Base-by-base conservation (phyloP, 2,797 vertebrate species). In the Leptatherina wallacei region DNA sequence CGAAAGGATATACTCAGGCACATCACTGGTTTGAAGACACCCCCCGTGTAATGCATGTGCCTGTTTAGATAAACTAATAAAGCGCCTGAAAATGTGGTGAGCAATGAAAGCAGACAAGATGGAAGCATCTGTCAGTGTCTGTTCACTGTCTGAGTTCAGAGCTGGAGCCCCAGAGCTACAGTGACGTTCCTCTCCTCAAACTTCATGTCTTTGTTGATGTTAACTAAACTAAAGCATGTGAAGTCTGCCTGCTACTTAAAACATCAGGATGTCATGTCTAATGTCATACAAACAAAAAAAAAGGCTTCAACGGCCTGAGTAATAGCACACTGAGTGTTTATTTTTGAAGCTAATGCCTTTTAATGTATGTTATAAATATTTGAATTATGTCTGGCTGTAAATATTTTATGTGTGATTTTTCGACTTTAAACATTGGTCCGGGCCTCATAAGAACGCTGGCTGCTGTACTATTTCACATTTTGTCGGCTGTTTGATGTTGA, bases 321-420 rank as follows among this genome's bases (percentile, higher is more conserved):
- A 93, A 83, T 81, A 85, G 86, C 76, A 78, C 71, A 40, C 82
- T 73, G 73, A 82, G 82, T 90, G 91, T 92, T 94, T 92, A 89
- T 85, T 91, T 94, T 91, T 84, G 77, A 94, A 85, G 87, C 89
- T 90, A 95, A 95, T 93, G 93, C 93, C 84, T 94, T 93, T 95
- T 94, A 95, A 95, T 95, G 93, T 94, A 93, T 93, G 91, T 93
- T 93, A 93, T 94, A 94, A 94, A 95, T 94, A 93, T 93, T 89
- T 95, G 81, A 95, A 95, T 95, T 92, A 94, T 93, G 86, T 77
- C 86, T 38, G 76, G 35, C 36, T 22, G 66, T 95, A 71, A 95
- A 95, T 95, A 93, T 93, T 95, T 94, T 44, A 95, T 94, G 91
- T 75, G 72, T 72, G 84, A 93, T 93, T 94, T 92, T 83, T 90